phyloP scores from a whole-genome alignment of 2,888 invertebrate genomes.

The Noctuana brunneofusca region DNA sequence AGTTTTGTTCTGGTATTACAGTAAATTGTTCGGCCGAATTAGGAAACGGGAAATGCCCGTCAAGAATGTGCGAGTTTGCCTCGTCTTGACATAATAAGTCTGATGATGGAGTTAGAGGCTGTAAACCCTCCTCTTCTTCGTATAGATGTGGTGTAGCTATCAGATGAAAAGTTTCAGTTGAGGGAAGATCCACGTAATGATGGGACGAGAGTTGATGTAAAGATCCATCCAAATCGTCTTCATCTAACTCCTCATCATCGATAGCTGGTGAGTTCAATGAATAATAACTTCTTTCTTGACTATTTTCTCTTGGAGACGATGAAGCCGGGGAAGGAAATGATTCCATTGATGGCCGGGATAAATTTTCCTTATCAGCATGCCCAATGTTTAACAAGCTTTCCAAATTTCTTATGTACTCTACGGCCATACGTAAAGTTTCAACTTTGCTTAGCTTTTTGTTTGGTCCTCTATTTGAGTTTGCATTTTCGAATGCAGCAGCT shows the following conservation, averaged over 20 bases:
- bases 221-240: conserved; percentile 72
- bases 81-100: conserved; percentile 77
- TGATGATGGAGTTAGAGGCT: conserved; percentile 79
- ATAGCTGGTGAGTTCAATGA: conserved; percentile 71
- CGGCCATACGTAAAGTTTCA: conserved; percentile 94
- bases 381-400: conserved; percentile 89
- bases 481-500: conserved; percentile 86
- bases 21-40: conserved; percentile 78
- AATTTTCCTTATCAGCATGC: conserved; percentile 80
- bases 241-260: conserved; percentile 74
- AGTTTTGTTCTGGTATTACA: conserved; percentile 75
- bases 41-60: conserved; percentile 77
- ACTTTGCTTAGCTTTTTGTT: conserved; percentile 93
- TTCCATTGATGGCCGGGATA: conserved; percentile 66
- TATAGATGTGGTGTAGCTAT: conserved; percentile 82
- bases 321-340: conserved; percentile 80
- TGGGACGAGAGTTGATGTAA: conserved; percentile 74
- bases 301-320: conserved; percentile 76
- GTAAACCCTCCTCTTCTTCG: conserved; percentile 83
- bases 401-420: conserved; percentile 93
- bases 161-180: conserved; percentile 85
- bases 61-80: conserved; percentile 74
- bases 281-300: conserved; percentile 78
- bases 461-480: conserved; percentile 85
- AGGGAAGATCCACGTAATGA: conserved; percentile 84